Conservation (phyloP, 2,888 invertebrate species). For the Nymphalis urticae region DNA sequence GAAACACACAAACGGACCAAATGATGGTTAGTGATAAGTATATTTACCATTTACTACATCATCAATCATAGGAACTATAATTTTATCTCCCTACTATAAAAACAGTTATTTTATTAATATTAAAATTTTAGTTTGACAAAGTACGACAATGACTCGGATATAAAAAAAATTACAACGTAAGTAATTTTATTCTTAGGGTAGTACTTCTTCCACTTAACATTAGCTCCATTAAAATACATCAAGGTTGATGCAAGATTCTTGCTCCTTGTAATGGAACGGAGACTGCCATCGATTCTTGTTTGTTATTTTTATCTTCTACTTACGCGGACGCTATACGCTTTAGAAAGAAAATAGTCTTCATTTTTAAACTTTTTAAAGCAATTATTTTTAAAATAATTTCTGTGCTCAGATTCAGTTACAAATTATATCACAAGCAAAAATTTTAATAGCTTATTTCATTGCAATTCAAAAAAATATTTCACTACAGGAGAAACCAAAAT, state of each 20-base stretch:
- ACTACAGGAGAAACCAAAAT: no score
- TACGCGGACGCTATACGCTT: conserved; percentile 1
- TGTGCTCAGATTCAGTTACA: no score
- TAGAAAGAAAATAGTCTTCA: not conserved
- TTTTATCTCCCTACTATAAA: no score
- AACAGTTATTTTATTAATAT: no score
- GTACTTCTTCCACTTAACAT: conserved; percentile 18
- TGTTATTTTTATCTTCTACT: conserved; percentile 13
- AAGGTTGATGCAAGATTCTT: conserved; percentile 18
- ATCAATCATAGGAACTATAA: no score
- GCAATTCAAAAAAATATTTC: no score
- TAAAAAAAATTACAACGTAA: not conserved
- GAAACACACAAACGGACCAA: no score
- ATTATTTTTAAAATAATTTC: no score
- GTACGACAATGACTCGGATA: not conserved
- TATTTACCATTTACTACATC: no score
- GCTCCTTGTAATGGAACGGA: conserved; percentile 26
- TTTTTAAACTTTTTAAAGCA: not conserved
- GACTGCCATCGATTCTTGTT: conserved; percentile 28
- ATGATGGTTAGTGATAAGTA: no score
- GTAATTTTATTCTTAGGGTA: not conserved
- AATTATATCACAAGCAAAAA: no score
- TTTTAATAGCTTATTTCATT: no score
- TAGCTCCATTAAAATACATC: conserved; percentile 26
- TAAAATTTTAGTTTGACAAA: not conserved